phyloP scores from a whole-genome alignment of 1,140 invertebrate genomes.

The Bathynomus jamesi region DNA sequence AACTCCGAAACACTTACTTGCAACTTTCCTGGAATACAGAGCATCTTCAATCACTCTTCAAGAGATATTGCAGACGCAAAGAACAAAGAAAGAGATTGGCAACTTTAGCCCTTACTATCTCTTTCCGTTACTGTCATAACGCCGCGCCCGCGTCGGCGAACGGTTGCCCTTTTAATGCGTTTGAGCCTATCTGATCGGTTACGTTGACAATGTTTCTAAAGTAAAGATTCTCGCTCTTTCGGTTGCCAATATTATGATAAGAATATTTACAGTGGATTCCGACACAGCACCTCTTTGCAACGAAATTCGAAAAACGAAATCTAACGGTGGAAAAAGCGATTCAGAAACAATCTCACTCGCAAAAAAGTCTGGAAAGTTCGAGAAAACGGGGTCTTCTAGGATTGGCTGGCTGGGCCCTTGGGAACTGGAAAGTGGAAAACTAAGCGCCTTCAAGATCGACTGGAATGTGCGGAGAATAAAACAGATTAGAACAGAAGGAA shows the following conservation, averaged over 20 bases:
- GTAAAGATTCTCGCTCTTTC: slow-evolving; percentile 35
- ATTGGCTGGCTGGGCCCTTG: slow-evolving; percentile 29
- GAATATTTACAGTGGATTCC: slow-evolving; percentile 8
- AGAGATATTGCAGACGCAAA: neutral
- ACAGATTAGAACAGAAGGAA: slow-evolving; percentile 37
- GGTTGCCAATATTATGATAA: slow-evolving; percentile 17
- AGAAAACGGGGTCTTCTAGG: slow-evolving; percentile 29
- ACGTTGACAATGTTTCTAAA: slow-evolving; percentile 38
- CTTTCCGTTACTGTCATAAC: neutral
- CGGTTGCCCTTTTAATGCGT: neutral
- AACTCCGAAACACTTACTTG: slow-evolving; percentile 38
- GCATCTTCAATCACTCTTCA: slow-evolving; percentile 37
- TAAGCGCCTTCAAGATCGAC: slow-evolving; percentile 35
- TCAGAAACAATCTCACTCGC: neutral
- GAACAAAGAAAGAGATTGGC: neutral
- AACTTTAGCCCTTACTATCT: neutral
- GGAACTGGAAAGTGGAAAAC: slow-evolving; percentile 36
- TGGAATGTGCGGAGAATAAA: slow-evolving; percentile 36
- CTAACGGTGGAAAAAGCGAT: neutral
- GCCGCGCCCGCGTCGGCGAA: neutral
- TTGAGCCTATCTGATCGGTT: slow-evolving; percentile 29
- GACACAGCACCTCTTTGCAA: slow-evolving; percentile 1
- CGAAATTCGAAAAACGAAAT: slow-evolving; percentile 3
- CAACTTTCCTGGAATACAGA: slow-evolving; percentile 38
- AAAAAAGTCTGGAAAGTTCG: slow-evolving; percentile 11